Evolutionary conservation across 2,113 vertebrate species (phyloP), one percentile per base, ranked within the genome.

Genomic region (Onychostoma macrolepis): DNA sequence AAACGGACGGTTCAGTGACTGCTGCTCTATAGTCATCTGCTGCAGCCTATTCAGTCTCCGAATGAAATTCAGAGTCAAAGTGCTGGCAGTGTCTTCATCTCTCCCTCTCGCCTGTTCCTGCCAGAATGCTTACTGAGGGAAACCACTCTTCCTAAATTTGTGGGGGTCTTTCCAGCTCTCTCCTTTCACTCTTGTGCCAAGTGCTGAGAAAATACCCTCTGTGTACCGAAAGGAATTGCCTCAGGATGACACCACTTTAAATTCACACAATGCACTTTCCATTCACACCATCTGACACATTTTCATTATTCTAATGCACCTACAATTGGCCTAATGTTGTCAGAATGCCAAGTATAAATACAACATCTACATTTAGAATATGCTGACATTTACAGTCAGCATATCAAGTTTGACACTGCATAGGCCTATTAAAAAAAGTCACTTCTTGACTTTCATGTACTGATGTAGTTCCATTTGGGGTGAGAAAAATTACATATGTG

Each of bases 51-150:
- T 76, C 43, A 76, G 36, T 63, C 80, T 84, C 85, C 84, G 75
- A 92, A 89, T 92, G 33, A 61, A 91, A 90, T 93, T 93, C 94
- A 93, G 91, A 91, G 89, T 61, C 87, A 87, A 90, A 87, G 89
- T 88, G 86, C 41, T 83, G 63, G 78, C 53, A 58, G 33, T 26
- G 36, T 80, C 56, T 80, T 77, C 71, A 33, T 56, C 69, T 45
- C 79, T 80, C 75, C 63, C 36, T 80, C 80, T 75, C n/a, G 38
- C 84, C 21, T 50, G 26, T 88, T 72, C 19, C 85, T 87, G 67
- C 72, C 82, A 69, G 69, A 56, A 61, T 71, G 38, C 85, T 61
- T 83, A 69, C 74, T 43, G 41, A 85, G 48, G 76, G 76, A 77
- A 80, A 86, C 58, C 85, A 80, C 85, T 45, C 38, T 86, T 61